Base-by-base conservation (phyloP, 2,888 invertebrate species). In the Rhodophaea formosa region DNA sequence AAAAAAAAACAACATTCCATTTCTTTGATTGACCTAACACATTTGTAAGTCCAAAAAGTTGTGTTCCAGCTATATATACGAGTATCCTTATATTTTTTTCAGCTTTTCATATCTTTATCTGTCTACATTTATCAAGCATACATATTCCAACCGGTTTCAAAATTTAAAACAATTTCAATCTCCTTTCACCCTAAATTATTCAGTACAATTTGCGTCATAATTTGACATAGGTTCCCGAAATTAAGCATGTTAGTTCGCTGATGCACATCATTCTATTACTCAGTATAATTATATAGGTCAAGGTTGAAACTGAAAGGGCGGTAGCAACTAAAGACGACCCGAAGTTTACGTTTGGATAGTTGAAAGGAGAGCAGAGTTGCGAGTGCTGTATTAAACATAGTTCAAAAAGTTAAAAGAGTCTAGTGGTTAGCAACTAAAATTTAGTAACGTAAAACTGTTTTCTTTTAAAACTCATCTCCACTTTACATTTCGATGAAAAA, bases 261-360 rank as follows among this genome's bases (percentile, higher is more conserved):
- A 39, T 39, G 39, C 39, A 39, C 39, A 39, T 39, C 39, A 39
- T 39, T 39, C 39, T 39, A 39, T 39, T 39, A 39, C 39, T 29
- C 23, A 46, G 17, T 46, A 29, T 43, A n/a, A 43, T 53, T 35
- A 43, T 23, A 42, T 53, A 8, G 43, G 42, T 43, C 42, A 42
- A 39, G 42, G 42, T 29, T 53, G 23, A 35, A 30, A 10, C 53
- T 43, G 42, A 53, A 43, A 16, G 43, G 35, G 15, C 1, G 43
- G 29, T 42, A 63, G 60, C 58, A 59, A 64, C 54, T 43, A 46
- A 46, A 46, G 23, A 46, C 17, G n/a, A 46, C 17, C 46, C 17
- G 12, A 17, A 3, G 45, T 46, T 23, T 1, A 46, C n/a, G 12
- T 46, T 46, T 10, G 23, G 23, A 23, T 12, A 46, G 46, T 46